Evolutionary conservation across 1,140 invertebrate genomes (phyloP).

Genomic region (Drosophila repleta): DNA sequence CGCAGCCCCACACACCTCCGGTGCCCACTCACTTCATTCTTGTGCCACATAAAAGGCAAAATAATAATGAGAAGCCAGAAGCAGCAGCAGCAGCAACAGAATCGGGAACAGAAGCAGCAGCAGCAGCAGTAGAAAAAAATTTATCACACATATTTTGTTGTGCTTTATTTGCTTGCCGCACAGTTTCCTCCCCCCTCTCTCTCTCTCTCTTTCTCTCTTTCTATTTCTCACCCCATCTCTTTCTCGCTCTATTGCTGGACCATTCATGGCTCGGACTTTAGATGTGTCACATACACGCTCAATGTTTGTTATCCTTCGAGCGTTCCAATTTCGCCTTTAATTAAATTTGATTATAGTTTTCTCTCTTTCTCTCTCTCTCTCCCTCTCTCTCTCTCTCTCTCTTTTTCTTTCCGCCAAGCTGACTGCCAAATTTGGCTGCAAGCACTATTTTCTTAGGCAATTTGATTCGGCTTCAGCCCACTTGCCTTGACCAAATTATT

Average conservation of each 20-base stretch:
- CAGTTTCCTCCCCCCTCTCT: background rate
- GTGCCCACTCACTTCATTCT: conserved; percentile 19
- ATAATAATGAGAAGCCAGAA: conserved; percentile 77
- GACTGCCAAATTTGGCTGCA: conserved; percentile 26
- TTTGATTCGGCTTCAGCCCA: conserved; percentile 16
- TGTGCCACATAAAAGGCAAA: conserved; percentile 70
- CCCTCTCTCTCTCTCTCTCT: conserved; percentile 16
- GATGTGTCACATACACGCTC: conserved; percentile 59
- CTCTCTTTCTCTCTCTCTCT: background rate
- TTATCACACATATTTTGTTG: conserved; percentile 53
- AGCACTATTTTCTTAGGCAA: conserved; percentile 3
- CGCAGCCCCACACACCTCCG: background rate
- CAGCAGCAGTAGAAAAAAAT: conserved; percentile 13
- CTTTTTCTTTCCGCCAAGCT: conserved; percentile 31
- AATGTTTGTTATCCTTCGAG: conserved; percentile 49
- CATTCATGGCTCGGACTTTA: conserved; percentile 47
- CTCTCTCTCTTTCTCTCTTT: background rate
- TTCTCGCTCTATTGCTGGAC: background rate
- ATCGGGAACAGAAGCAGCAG: conserved; percentile 33
- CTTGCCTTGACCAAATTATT: conserved; percentile 10
- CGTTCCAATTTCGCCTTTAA: conserved; percentile 78
- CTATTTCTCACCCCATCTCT: background rate
- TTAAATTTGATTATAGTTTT: conserved; percentile 82
- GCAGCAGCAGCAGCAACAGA: conserved; percentile 29
- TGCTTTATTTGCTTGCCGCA: conserved; percentile 45